A percentile compares a stretch with the other conserved stretches of the same genome.
Conservation (phyloP, 2,888 invertebrate genomes). For the Clitarchus hookeri region DNA sequence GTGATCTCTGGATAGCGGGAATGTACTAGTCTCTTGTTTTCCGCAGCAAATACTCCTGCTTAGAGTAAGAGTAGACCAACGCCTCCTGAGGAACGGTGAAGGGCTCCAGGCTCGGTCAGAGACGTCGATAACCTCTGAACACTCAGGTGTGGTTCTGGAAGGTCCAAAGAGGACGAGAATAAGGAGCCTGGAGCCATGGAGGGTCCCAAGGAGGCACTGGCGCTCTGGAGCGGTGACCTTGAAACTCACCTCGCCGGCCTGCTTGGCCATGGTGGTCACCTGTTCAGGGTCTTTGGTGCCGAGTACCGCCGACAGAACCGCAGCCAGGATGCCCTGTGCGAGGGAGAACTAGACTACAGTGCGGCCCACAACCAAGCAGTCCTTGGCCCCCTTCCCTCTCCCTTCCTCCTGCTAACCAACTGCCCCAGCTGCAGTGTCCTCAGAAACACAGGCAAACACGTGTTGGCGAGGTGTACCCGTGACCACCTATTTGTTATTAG, state of each 20-base stretch:
- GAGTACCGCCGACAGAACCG: conserved; percentile 87
- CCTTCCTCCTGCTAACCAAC: neutral
- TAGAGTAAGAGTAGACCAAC: no score
- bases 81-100: no score
- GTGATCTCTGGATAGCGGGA: neutral
- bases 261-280: conserved; percentile 92
- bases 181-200: neutral
- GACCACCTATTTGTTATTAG: no score
- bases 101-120: no score
- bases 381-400: neutral
- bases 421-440: no score
- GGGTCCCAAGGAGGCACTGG: neutral
- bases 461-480: no score
- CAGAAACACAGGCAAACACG: no score
- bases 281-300: conserved; percentile 90
- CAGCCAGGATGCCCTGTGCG: conserved; percentile 87
- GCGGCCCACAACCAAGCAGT: conserved; percentile 50
- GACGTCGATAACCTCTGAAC: neutral
- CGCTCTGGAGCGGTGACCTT: neutral
- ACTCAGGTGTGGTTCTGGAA: conserved; percentile 27
- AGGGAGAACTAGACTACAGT: conserved; percentile 32
- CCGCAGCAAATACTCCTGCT: neutral
- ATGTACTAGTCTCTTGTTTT: no score
- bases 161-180: neutral
- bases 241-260: conserved; percentile 89